phyloP scores from a whole-genome alignment of 2,888 invertebrate genomes.

The Drosophila prolongata region DNA sequence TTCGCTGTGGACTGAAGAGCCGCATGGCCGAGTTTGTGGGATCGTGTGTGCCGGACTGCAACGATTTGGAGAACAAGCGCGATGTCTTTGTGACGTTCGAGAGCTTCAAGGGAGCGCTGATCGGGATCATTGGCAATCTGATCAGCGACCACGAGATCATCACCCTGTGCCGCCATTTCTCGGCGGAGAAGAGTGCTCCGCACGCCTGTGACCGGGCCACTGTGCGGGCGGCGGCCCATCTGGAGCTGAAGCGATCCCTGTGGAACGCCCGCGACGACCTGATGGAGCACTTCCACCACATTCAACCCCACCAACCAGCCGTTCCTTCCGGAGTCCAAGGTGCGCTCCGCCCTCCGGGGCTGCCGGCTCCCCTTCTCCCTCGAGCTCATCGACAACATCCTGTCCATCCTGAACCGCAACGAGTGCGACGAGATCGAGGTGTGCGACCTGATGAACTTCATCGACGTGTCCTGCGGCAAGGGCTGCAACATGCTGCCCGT shows the following conservation, averaged over 20 bases:
- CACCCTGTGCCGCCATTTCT: constrained; percentile 90
- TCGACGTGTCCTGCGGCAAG: constrained; percentile 87
- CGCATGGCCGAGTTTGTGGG: constrained; percentile 91
- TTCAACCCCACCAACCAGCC: constrained; percentile 87
- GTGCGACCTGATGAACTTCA: constrained; percentile 89
- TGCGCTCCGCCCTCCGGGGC: constrained; percentile 89
- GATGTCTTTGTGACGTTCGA: constrained; percentile 75
- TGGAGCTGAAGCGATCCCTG: constrained; percentile 88
- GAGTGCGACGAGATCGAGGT: constrained; percentile 88
- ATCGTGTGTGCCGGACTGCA: constrained; percentile 86
- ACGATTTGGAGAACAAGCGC: constrained; percentile 48
- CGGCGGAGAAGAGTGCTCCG: constrained; percentile 86
- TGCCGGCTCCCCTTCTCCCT: constrained; percentile 89
- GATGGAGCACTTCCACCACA: constrained; percentile 86
- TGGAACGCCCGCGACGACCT: constrained; percentile 90
- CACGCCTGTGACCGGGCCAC: constrained; percentile 83
- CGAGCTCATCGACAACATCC: constrained; percentile 89
- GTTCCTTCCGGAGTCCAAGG: constrained; percentile 86
- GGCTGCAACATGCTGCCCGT: constrained; percentile 81
- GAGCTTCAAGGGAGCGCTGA: constrained; percentile 86
- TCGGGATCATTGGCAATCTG: constrained; percentile 88
- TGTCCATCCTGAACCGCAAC: constrained; percentile 87
- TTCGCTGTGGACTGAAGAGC: constrained; percentile 87
- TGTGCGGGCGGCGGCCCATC: constrained; percentile 88
- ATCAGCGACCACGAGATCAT: constrained; percentile 93